Conservation (phyloP, 2,797 vertebrate species). For the Champsocephalus esox region DNA sequence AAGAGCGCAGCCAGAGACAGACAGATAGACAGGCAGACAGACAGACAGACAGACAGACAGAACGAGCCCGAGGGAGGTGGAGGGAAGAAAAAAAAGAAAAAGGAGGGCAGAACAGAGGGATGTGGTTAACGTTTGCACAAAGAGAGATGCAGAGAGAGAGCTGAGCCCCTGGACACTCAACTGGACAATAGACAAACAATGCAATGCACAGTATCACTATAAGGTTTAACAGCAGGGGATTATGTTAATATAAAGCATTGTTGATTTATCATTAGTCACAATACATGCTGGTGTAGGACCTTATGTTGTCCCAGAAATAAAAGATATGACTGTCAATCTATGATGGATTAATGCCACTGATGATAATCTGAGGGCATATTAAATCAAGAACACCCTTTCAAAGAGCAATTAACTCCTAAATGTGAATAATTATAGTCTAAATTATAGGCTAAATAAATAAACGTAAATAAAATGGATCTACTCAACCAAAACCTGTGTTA, state of each 20-base stretch:
- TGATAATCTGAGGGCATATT: no score
- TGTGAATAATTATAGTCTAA: no score
- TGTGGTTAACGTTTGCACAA: constrained; percentile 91
- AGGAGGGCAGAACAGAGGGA: constrained; percentile 93
- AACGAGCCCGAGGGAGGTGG: constrained; percentile 51
- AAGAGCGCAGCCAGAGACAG: constrained; percentile 83
- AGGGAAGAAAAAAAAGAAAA: constrained; percentile 46
- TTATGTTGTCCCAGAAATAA: no score
- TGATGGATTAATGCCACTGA: no score
- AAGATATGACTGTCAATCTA: no score
- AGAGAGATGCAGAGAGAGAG: constrained; percentile 81
- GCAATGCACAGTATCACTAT: constrained; percentile 49
- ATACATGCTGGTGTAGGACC: no score
- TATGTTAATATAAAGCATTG: neutral
- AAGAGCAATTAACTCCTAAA: no score
- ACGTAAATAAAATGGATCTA: no score
- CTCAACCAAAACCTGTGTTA: no score
- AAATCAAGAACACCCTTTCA: no score
- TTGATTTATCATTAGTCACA: neutral
- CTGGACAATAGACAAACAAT: constrained; percentile 66
- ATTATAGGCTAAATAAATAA: no score
- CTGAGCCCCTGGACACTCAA: constrained; percentile 83
- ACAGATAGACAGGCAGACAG: constrained; percentile 26
- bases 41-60: constrained; percentile 34
- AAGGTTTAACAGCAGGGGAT: neutral